phyloP scores from a whole-genome alignment of 64 coral and sea anemone species.

The Montipora capricornis region DNA sequence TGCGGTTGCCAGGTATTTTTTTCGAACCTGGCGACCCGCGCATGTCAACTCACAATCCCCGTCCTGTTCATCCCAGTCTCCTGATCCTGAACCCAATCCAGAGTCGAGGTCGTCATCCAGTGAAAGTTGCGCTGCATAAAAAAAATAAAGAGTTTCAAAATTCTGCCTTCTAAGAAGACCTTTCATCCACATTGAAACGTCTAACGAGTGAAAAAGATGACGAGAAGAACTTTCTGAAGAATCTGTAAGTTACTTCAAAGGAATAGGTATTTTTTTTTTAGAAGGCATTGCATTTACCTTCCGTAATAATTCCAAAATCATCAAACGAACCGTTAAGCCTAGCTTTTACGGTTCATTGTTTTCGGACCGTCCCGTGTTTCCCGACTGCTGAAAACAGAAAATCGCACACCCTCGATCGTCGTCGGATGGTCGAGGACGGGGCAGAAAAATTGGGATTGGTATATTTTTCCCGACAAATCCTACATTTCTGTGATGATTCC shows the following conservation, averaged over 20 bases:
- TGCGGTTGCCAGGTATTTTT: background rate
- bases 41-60: slow-evolving; percentile 45
- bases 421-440: too few relatives aligned
- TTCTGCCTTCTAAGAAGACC: background rate
- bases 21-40: background rate
- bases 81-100: slow-evolving; percentile 83
- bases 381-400: too few relatives aligned
- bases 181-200: background rate
- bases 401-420: too few relatives aligned
- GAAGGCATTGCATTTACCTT: too few relatives aligned
- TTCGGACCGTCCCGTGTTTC: too few relatives aligned
- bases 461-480: too few relatives aligned
- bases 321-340: too few relatives aligned
- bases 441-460: too few relatives aligned
- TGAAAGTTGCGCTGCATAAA: slow-evolving; percentile 8
- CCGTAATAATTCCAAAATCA: too few relatives aligned
- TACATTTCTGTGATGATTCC: too few relatives aligned
- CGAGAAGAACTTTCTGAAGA: background rate
- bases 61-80: slow-evolving; percentile 68
- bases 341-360: too few relatives aligned
- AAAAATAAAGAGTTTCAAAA: background rate
- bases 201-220: background rate
- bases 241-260: background rate
- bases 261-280: too few relatives aligned
- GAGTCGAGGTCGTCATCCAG: slow-evolving; percentile 51